phyloP scores from a whole-genome alignment of 2,113 vertebrate genomes.

The Cryptomyrus ogoouensis region DNA sequence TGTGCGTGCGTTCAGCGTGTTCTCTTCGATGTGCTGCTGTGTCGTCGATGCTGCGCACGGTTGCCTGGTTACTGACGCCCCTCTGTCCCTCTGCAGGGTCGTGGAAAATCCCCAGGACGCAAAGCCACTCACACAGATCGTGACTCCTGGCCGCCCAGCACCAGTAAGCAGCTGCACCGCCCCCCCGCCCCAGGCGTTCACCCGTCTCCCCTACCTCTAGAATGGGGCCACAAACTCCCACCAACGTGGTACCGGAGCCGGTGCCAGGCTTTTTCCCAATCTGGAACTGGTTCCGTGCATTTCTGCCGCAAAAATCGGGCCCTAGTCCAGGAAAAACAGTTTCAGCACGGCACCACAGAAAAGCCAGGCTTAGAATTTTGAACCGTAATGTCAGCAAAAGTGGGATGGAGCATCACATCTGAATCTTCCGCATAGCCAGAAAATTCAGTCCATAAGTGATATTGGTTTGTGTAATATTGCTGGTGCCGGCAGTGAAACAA shows the following conservation, averaged over 20 bases:
- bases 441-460: not conserved
- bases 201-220: not conserved
- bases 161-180: conserved; percentile 63
- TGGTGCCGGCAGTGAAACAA: not conserved
- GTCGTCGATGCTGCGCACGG: not conserved
- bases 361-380: not conserved
- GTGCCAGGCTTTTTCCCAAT: not conserved
- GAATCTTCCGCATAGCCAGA: not conserved
- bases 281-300: not conserved
- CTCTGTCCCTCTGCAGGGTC: conserved; percentile 52
- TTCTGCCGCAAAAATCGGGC: not conserved
- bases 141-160: conserved; percentile 74
- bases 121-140: conserved; percentile 63
- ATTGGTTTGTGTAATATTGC: not conserved
- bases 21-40: not conserved
- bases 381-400: not conserved
- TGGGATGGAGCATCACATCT: not conserved
- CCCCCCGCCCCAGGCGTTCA: not conserved
- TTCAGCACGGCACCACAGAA: not conserved
- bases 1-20: not conserved
- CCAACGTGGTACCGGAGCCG: not conserved
- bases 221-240: not conserved
- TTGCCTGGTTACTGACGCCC: not conserved
- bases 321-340: not conserved
- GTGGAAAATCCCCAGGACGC: conserved; percentile 71